Base-by-base conservation (phyloP, 2,113 vertebrate genomes). In the Oostethus manadensis region DNA sequence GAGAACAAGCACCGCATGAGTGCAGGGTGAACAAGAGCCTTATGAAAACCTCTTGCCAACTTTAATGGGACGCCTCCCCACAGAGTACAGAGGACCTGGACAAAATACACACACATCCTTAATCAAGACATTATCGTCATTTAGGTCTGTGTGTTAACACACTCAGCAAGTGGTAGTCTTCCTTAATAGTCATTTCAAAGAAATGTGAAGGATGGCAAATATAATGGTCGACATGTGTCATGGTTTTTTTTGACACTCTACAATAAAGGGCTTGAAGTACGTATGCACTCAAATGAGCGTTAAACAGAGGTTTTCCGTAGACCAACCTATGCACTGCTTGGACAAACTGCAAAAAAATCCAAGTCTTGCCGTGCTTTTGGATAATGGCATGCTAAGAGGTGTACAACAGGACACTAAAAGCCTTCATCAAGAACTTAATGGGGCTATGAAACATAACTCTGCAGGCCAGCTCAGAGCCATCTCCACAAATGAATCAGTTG, bases 1-100 rank as follows among this genome's bases (percentile, higher is more conserved):
- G 72, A 85, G 87, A 90, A 88, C 85, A 89, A 90, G 87, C 86
- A 80, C 61, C 79, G 76, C 83, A 80, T 45, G 73, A 80, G 76
- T 64, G 56, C 66, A 55, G 62, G 76, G 68, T 77, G 84, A 87
- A 83, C 70, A 76, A 77, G 80, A 80, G 70, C 61, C 78, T 7
- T 3, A 33, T 33, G 29, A 33, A 33, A 33, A 33, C 29, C 29
- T 74, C 73, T 66, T 62, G 62, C 75, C 76, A 84, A 86, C 80
- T 82, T 77, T 86, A 87, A 88, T 86, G 76, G 80, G 83, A 73
- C 23, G 70, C 33, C 64, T 76, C 62, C 82, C 84, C 53, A 78
- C 84, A 80, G 83, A 84, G 77, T 69, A 84, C 76, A 80, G 71
- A 86, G 60, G 73, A 83, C 64, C 60, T 64, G 48, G 73, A 43